A percentile compares a stretch with the other conserved stretches of the same genome.
These are phyloP conservation scores for Papilio dardanus DNA, from an alignment of 1,140 invertebrate species.

Conservation along the genomic window DNA sequence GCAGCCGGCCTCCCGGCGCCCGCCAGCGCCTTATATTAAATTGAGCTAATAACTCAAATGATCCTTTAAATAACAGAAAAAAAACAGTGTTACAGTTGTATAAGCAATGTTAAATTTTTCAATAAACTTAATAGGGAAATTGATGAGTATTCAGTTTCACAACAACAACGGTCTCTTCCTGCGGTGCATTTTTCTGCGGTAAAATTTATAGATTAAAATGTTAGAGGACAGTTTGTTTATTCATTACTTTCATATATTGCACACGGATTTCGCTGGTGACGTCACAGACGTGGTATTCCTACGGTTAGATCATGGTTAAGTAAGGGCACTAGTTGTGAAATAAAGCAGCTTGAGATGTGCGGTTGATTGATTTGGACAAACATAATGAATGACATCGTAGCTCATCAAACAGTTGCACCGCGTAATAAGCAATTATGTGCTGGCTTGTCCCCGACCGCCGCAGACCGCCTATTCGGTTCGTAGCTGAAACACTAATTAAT, in stretches of 20 bases:
- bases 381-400: conserved; percentile 1
- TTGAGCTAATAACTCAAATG: no score
- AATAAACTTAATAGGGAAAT: background rate
- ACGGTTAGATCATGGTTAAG: background rate
- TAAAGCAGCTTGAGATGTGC: background rate
- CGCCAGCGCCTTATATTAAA: no score
- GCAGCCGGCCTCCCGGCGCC: no score
- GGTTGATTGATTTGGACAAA: background rate
- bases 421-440: conserved; percentile 13
- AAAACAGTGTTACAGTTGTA: background rate
- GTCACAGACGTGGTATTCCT: background rate
- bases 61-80: no score
- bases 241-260: background rate
- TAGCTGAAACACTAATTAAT: background rate
- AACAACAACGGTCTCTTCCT: background rate
- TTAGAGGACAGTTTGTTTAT: background rate
- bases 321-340: background rate
- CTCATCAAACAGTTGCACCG: background rate
- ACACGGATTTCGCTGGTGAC: no score
- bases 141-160: background rate
- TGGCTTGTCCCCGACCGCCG: background rate
- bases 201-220: background rate
- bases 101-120: background rate
- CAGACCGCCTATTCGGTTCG: background rate
- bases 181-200: background rate